phyloP scores from a whole-genome alignment of 1,140 invertebrate species.

The Scaptomyza hsui region DNA sequence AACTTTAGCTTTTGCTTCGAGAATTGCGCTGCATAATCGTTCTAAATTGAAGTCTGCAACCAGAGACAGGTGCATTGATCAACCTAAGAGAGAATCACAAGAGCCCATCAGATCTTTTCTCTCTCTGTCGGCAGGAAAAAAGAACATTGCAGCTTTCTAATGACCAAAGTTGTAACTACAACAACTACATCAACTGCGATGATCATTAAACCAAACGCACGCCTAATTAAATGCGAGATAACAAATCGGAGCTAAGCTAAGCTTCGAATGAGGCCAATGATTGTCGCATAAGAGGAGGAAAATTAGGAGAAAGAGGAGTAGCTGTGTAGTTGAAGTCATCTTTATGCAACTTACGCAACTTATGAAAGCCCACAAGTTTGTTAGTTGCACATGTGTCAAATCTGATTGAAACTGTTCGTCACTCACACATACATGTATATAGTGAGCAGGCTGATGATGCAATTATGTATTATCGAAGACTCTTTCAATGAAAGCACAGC shows the following conservation, averaged over 20 bases:
- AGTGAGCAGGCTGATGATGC: conserved; percentile 48
- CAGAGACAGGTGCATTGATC: conserved; percentile 53
- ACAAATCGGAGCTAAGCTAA: conserved; percentile 48
- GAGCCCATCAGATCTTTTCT: conserved; percentile 15
- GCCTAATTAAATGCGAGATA: conserved; percentile 77
- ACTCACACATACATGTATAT: conserved; percentile 5
- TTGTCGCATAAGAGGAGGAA: conserved; percentile 38
- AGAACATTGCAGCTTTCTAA: conserved; percentile 66
- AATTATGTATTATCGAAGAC: conserved; percentile 63
- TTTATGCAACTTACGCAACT: conserved; percentile 62
- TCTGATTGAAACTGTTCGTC: conserved; percentile 53
- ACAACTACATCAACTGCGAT: conserved; percentile 20
- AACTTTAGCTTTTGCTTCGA: conserved; percentile 9
- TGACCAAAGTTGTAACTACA: conserved; percentile 50
- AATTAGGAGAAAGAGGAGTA: background rate
- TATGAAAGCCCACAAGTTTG: conserved; percentile 54
- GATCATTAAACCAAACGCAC: conserved; percentile 66
- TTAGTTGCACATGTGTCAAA: conserved; percentile 40
- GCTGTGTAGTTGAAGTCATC: background rate
- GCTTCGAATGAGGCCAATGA: conserved; percentile 62
- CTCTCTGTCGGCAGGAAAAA: conserved; percentile 7
- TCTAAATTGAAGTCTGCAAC: conserved; percentile 52
- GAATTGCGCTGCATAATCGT: conserved; percentile 51
- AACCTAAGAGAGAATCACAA: conserved; percentile 35
- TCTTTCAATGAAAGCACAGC: conserved; percentile 67